phyloP scores from a whole-genome alignment of 1,140 invertebrate species.

The Drosophila nebulosa region DNA sequence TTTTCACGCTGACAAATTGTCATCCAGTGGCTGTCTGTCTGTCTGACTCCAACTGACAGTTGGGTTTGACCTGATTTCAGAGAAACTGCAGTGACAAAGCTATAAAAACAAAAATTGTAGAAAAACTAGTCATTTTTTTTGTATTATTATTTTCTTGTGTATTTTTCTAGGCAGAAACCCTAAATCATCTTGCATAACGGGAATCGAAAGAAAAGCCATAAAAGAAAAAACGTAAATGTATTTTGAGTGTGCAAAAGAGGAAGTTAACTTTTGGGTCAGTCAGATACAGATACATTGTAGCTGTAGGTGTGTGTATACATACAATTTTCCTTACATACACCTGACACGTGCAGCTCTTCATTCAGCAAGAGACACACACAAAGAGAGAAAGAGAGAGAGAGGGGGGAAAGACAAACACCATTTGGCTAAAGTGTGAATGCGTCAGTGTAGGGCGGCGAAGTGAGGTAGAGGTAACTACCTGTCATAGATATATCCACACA shows the following conservation, averaged over 20 bases:
- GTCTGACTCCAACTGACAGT: conserved; percentile 8
- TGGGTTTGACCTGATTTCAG: conserved; percentile 34
- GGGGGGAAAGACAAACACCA: not conserved
- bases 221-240: not conserved
- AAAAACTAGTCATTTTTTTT: conserved; percentile 7
- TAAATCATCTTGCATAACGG: conserved; percentile 56
- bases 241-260: conserved; percentile 10
- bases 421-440: conserved; percentile 50
- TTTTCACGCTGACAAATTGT: conserved; percentile 49
- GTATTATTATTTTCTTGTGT: too few relatives aligned
- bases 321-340: conserved; percentile 21
- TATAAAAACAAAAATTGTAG: not conserved
- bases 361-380: not conserved
- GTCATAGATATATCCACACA: conserved; percentile 14
- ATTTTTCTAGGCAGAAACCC: conserved; percentile 22
- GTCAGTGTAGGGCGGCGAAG: not conserved
- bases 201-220: conserved; percentile 11
- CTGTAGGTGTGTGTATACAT: not conserved
- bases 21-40: conserved; percentile 15
- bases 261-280: conserved; percentile 13
- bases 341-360: conserved; percentile 44
- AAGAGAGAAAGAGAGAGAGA: not conserved
- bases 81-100: conserved; percentile 23
- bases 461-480: conserved; percentile 4
- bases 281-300: not conserved